Evolutionary conservation across 2,797 vertebrate species (phyloP).

Genomic region (Lepus townsendii): DNA sequence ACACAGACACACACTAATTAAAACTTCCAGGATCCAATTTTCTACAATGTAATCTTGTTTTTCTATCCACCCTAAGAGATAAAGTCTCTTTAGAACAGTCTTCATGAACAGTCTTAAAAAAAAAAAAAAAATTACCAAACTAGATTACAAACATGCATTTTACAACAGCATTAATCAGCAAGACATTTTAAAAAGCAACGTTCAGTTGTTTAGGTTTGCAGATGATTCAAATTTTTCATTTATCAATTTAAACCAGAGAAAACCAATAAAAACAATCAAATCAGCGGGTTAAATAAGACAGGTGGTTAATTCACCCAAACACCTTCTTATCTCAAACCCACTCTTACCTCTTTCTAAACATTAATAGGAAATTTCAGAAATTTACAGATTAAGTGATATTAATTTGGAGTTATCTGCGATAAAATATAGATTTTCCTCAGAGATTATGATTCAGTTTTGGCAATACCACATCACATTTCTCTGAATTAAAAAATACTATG

Average conservation of each 20-base stretch:
- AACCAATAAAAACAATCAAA: slow-evolving; percentile 36
- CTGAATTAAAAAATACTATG: slow-evolving; percentile 25
- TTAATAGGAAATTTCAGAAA: slow-evolving; percentile 42
- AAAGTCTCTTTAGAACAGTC: slow-evolving; percentile 68
- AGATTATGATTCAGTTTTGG: slow-evolving; percentile 52
- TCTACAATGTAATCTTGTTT: slow-evolving; percentile 73
- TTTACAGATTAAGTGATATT: slow-evolving; percentile 38
- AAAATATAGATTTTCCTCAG: slow-evolving; percentile 61
- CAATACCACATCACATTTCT: slow-evolving; percentile 21
- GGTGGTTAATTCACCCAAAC: neutral
- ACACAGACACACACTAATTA: slow-evolving; percentile 81
- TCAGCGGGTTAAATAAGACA: slow-evolving; percentile 18
- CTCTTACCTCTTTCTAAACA: neutral
- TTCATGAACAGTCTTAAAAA: slow-evolving; percentile 69
- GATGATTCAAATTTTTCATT: slow-evolving; percentile 12
- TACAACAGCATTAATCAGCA: slow-evolving; percentile 6
- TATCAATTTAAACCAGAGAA: slow-evolving; percentile 55
- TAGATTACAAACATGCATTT: neutral
- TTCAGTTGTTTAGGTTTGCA: neutral
- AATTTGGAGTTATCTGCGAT: slow-evolving; percentile 61
- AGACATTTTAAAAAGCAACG: slow-evolving; percentile 31
- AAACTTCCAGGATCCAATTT: slow-evolving; percentile 70
- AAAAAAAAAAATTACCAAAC: slow-evolving; percentile 46
- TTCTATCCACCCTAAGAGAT: slow-evolving; percentile 50
- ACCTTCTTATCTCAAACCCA: slow-evolving; percentile 45